Evolutionary conservation across 2,888 invertebrate genomes (phyloP).

Genomic region (Blomia tropicalis): DNA sequence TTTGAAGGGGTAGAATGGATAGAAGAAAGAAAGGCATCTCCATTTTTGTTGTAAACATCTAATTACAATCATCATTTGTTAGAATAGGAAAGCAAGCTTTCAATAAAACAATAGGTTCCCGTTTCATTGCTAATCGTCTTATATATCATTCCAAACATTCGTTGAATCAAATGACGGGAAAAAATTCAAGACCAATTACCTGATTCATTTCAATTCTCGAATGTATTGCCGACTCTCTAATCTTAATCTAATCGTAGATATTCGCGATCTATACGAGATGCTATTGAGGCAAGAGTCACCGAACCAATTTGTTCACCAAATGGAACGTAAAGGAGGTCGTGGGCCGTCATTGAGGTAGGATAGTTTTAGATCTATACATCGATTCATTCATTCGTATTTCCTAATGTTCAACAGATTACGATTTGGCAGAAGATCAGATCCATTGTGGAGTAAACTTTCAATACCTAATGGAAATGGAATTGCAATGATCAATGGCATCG

Average conservation of each 20-base stretch:
- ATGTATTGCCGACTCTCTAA: no score
- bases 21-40: no score
- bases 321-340: slow-evolving; percentile 32
- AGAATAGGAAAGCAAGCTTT: no score
- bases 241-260: slow-evolving; percentile 17
- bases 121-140: no score
- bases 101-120: no score
- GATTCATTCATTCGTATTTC: neutral
- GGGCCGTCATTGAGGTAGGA: slow-evolving; percentile 30
- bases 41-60: no score
- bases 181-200: no score
- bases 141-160: no score
- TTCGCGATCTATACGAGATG: slow-evolving; percentile 31
- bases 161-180: no score
- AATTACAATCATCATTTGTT: no score
- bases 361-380: neutral
- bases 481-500: neutral
- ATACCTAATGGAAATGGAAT: slow-evolving; percentile 2
- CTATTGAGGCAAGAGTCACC: slow-evolving; percentile 29
- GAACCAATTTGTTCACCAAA: slow-evolving; percentile 29
- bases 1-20: no score
- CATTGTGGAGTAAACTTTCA: slow-evolving; percentile 27
- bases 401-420: slow-evolving; percentile 27
- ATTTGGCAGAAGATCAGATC: slow-evolving; percentile 32
- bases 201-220: no score